Conservation (phyloP, 2,797 vertebrate species). For the Malacoraja senta region DNA sequence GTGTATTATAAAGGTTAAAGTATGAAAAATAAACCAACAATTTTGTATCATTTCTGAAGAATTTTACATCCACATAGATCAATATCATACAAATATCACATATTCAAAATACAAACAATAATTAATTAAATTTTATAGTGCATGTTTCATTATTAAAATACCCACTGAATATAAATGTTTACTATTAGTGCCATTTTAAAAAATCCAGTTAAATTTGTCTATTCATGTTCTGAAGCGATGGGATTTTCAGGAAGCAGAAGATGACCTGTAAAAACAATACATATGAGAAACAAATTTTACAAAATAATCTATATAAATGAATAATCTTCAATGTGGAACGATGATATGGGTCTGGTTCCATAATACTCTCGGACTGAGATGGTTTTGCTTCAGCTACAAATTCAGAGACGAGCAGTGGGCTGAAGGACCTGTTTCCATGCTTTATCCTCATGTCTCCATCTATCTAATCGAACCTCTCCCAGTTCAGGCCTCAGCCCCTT, state of each 20-base stretch:
- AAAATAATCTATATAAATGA: not conserved
- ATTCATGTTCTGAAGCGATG: not conserved
- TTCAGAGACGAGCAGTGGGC: too few species aligned
- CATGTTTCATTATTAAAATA: not conserved
- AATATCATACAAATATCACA: constrained; percentile 3
- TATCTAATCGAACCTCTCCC: too few species aligned
- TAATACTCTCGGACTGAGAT: too few species aligned
- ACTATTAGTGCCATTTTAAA: not conserved
- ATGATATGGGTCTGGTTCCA: too few species aligned
- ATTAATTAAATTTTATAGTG: constrained; percentile 21
- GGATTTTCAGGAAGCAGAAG: not conserved
- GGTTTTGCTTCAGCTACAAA: too few species aligned
- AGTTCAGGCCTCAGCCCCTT: too few species aligned
- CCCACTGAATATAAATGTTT: constrained; percentile 14
- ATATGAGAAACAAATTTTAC: not conserved
- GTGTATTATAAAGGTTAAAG: not conserved
- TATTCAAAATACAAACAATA: not conserved
- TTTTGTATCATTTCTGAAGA: not conserved
- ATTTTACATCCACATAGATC: not conserved
- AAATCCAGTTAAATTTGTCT: not conserved
- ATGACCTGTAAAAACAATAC: constrained; percentile 4
- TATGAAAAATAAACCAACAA: not conserved
- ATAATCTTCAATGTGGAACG: not conserved
- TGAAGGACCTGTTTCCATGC: too few species aligned
- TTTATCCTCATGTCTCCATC: too few species aligned